A percentile compares a stretch with the other conserved stretches of the same genome.
phyloP scores from a whole-genome alignment of 2,113 vertebrate species.

The Pagrus major region DNA sequence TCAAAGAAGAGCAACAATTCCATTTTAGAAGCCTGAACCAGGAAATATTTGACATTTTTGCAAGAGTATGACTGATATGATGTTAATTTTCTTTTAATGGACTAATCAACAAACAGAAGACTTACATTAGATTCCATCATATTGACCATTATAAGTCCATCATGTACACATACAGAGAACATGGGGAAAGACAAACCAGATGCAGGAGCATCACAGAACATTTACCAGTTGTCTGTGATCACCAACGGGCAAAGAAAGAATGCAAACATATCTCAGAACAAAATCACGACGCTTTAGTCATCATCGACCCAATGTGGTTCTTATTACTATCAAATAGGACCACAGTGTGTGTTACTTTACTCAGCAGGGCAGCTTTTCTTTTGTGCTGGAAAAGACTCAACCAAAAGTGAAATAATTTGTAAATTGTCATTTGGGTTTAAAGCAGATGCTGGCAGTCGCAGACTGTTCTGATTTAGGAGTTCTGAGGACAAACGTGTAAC shows the following conservation, averaged over 20 bases:
- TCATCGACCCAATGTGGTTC: constrained; percentile 67
- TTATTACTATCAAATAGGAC: constrained; percentile 70
- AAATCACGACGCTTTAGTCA: constrained; percentile 54
- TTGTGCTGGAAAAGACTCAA: constrained; percentile 29
- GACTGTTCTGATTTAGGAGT: constrained; percentile 58
- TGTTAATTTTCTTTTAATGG: no score
- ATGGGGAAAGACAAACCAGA: not conserved
- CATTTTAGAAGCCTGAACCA: no score
- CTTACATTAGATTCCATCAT: no score
- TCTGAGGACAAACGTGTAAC: constrained; percentile 48
- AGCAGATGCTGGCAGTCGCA: constrained; percentile 41
- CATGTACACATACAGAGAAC: not conserved
- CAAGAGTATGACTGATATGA: no score
- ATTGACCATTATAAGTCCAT: not conserved
- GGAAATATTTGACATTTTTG: no score
- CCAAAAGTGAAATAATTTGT: constrained; percentile 68
- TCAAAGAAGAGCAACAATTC: no score
- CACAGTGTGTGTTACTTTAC: constrained; percentile 64
- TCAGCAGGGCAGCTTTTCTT: constrained; percentile 49
- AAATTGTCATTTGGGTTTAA: constrained; percentile 66
- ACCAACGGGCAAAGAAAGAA: constrained; percentile 59
- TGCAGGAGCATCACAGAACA: constrained; percentile 34
- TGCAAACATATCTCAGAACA: constrained; percentile 47
- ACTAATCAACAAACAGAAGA: no score
- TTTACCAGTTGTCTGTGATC: constrained; percentile 42